Evolutionary conservation across 2,888 invertebrate species (phyloP).

Genomic region (Metellina segmentata): DNA sequence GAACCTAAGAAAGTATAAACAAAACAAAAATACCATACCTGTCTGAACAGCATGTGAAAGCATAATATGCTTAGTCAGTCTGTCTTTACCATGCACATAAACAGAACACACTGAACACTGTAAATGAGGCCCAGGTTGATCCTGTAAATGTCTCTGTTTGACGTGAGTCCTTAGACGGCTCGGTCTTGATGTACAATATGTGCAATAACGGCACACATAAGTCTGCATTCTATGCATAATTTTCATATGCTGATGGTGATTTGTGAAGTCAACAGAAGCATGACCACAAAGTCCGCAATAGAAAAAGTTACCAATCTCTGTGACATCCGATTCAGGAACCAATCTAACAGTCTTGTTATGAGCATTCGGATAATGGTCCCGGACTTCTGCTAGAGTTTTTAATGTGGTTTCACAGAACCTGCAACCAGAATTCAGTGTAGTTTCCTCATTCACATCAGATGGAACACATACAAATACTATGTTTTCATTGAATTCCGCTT

Average conservation of each 20-base stretch:
- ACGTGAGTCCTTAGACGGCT: constrained; percentile 78
- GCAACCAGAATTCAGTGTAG: constrained; percentile 78
- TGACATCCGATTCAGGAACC: constrained; percentile 78
- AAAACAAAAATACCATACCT: constrained; percentile 36
- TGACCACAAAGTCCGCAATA: constrained; percentile 78
- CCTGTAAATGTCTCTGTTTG: constrained; percentile 78
- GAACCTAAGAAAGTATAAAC: background rate
- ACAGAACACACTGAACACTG: constrained; percentile 78
- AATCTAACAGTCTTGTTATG: constrained; percentile 78
- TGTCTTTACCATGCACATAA: constrained; percentile 78
- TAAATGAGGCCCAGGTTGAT: constrained; percentile 77
- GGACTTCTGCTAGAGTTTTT: constrained; percentile 77
- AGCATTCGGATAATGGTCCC: constrained; percentile 77
- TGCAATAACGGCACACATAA: constrained; percentile 78
- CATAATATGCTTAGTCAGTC: constrained; percentile 78
- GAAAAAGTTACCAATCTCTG: constrained; percentile 77
- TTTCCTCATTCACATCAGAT: constrained; percentile 77
- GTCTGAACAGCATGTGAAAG: constrained; percentile 78
- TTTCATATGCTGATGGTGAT: constrained; percentile 78
- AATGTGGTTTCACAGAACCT: constrained; percentile 78
- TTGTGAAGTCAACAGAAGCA: constrained; percentile 76
- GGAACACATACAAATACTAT: constrained; percentile 79
- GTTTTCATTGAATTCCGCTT: constrained; percentile 78
- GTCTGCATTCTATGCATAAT: constrained; percentile 78
- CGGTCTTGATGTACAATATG: constrained; percentile 77